phyloP scores from a whole-genome alignment of 1,140 invertebrate genomes.

The Stegodyphus mimosarum region DNA sequence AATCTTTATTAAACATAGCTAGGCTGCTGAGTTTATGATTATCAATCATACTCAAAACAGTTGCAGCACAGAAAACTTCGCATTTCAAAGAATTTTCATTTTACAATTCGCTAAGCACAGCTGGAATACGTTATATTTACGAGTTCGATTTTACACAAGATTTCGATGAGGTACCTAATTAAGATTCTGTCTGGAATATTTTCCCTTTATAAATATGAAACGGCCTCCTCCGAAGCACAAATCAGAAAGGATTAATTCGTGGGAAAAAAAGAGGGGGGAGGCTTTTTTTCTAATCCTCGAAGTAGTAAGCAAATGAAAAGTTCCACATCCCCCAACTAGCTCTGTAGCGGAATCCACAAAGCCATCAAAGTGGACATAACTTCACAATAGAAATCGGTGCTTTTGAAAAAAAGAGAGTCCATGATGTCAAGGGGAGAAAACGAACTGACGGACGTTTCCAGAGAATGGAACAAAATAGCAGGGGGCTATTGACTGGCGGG shows the following conservation, averaged over 20 bases:
- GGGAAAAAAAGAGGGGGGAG: background rate
- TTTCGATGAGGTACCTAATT: too few relatives aligned
- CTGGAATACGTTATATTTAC: too few relatives aligned
- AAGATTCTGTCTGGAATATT: background rate
- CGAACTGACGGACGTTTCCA: background rate
- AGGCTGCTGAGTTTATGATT: too few relatives aligned
- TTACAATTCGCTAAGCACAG: too few relatives aligned
- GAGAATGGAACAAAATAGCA: conserved; percentile 28
- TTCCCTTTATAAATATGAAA: background rate
- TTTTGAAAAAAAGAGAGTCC: conserved; percentile 24
- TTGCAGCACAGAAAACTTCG: too few relatives aligned
- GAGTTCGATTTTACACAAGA: too few relatives aligned
- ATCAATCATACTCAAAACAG: too few relatives aligned
- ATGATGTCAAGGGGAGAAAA: background rate
- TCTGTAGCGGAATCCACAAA: background rate
- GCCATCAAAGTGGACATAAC: background rate
- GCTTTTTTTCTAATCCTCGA: background rate
- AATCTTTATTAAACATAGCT: too few relatives aligned
- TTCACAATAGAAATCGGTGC: conserved; percentile 37
- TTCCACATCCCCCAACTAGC: background rate
- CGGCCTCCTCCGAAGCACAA: background rate
- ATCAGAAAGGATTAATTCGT: background rate
- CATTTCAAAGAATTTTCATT: too few relatives aligned
- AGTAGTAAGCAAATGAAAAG: background rate
- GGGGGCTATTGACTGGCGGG: conserved; percentile 47